phyloP scores from a whole-genome alignment of 2,888 invertebrate species.

The Sthenelais limicola region DNA sequence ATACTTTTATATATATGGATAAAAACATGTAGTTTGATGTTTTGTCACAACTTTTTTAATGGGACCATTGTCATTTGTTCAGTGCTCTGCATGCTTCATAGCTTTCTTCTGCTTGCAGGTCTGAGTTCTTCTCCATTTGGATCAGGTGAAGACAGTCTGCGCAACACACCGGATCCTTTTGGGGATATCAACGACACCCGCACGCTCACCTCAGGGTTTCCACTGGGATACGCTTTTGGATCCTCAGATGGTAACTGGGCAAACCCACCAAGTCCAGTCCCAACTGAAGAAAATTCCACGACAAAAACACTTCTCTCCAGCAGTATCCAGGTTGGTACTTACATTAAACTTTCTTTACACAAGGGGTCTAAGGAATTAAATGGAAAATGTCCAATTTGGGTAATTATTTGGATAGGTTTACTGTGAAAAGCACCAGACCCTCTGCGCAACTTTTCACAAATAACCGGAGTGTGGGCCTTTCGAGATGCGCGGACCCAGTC shows the following conservation, averaged over 20 bases:
- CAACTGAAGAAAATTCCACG: neutral
- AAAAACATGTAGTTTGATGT: neutral
- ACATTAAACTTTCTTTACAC: no score
- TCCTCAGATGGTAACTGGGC: slow-evolving; percentile 9
- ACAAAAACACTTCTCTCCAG: slow-evolving; percentile 20
- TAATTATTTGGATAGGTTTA: no score
- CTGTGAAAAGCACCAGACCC: no score
- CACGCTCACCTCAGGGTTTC: slow-evolving; percentile 13
- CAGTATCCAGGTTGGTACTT: slow-evolving; percentile 36
- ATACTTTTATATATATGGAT: neutral
- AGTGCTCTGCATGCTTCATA: neutral
- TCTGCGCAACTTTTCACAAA: no score
- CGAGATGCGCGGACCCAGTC: no score
- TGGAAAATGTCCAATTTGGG: no score
- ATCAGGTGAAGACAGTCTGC: slow-evolving; percentile 56
- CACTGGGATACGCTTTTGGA: slow-evolving; percentile 28
- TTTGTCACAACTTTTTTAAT: neutral
- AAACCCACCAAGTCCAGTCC: neutral
- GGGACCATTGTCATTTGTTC: neutral
- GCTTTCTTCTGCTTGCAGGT: slow-evolving; percentile 51
- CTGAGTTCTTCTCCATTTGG: slow-evolving; percentile 65
- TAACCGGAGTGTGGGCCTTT: no score
- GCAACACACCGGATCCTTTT: slow-evolving; percentile 64
- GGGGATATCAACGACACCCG: slow-evolving; percentile 45
- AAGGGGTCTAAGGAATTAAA: no score